Evolutionary conservation across 2,113 vertebrate genomes (phyloP).

Genomic region (Hippocampus barbouri): DNA sequence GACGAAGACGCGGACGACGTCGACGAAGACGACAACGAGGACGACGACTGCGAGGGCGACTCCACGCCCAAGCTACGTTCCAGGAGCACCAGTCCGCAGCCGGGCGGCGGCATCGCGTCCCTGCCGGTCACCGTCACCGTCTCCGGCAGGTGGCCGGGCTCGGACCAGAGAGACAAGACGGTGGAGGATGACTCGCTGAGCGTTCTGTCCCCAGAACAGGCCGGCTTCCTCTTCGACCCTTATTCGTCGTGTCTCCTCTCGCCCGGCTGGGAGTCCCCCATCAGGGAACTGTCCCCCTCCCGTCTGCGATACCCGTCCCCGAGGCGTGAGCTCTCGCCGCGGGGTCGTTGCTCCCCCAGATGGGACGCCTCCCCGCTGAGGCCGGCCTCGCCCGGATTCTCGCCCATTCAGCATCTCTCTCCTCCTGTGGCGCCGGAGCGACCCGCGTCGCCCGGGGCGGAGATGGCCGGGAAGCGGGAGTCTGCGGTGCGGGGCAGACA

Average conservation of each 20-base stretch:
- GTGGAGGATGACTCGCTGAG: slow-evolving; percentile 81
- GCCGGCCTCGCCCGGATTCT: slow-evolving; percentile 80
- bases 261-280: slow-evolving; percentile 75
- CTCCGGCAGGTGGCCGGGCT: slow-evolving; percentile 71
- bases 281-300: slow-evolving; percentile 66
- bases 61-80: slow-evolving; percentile 90
- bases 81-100: slow-evolving; percentile 91
- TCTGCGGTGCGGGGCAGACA: slow-evolving; percentile 84
- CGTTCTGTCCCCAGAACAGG: slow-evolving; percentile 79
- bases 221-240: slow-evolving; percentile 82
- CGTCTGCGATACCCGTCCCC: slow-evolving; percentile 66
- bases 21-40: slow-evolving; percentile 90
- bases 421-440: slow-evolving; percentile 64
- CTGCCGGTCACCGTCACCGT: slow-evolving; percentile 79
- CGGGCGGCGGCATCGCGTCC: slow-evolving; percentile 71
- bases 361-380: slow-evolving; percentile 87
- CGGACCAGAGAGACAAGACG: slow-evolving; percentile 77
- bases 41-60: slow-evolving; percentile 92
- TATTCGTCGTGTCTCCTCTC: slow-evolving; percentile 85
- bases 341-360: slow-evolving; percentile 65
- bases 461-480: slow-evolving; percentile 78
- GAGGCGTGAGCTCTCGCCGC: slow-evolving; percentile 65
- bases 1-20: slow-evolving; percentile 91
- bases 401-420: slow-evolving; percentile 66
- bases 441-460: slow-evolving; percentile 83